phyloP scores from a whole-genome alignment of 2,888 invertebrate genomes.

The Amphimallon solstitiale region DNA sequence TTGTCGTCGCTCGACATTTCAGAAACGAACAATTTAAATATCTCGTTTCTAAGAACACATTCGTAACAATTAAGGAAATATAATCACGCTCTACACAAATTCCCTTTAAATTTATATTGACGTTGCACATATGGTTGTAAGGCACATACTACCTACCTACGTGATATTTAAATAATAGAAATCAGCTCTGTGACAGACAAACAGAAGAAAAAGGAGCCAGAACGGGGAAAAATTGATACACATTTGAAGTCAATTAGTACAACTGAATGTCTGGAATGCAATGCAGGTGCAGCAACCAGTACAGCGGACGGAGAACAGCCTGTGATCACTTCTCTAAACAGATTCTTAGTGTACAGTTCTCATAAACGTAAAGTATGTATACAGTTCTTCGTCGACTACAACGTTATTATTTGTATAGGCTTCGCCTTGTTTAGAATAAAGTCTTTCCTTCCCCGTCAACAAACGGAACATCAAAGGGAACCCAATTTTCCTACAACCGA shows the following conservation, averaged over 20 bases:
- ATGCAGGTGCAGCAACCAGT: constrained; percentile 15
- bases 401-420: constrained; percentile 34
- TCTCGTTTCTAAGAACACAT: too few species aligned
- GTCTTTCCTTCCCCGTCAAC: background rate
- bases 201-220: too few species aligned
- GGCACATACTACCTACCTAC: too few species aligned
- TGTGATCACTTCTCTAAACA: constrained; percentile 20
- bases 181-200: too few species aligned
- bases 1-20: too few species aligned
- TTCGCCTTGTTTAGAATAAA: constrained; percentile 31
- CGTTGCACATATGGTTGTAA: too few species aligned
- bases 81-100: too few species aligned
- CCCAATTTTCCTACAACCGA: constrained; percentile 21
- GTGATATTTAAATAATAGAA: too few species aligned
- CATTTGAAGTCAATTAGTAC: constrained; percentile 21
- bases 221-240: background rate
- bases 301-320: background rate
- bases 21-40: too few species aligned
- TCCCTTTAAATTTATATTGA: too few species aligned
- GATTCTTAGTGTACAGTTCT: constrained; percentile 18
- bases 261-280: constrained; percentile 18
- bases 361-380: constrained; percentile 20
- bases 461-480: constrained; percentile 19
- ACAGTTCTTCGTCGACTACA: constrained; percentile 19
- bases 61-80: too few species aligned